Conservation (phyloP, 2,113 vertebrate genomes). For the Microcebus ravelobensis region DNA sequence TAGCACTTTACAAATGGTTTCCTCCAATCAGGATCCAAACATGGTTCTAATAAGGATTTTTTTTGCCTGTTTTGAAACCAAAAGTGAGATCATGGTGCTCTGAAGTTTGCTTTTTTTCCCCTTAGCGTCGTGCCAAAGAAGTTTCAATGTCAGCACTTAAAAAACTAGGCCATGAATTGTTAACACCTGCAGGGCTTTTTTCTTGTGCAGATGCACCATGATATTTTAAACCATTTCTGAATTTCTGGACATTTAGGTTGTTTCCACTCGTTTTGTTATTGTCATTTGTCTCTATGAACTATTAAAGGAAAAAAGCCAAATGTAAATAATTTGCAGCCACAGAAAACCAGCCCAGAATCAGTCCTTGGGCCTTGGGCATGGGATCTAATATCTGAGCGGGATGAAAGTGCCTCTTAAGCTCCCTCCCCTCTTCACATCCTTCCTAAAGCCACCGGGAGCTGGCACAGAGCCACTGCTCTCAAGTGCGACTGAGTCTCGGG, state of each 20-base stretch:
- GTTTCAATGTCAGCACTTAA: fast-evolving
- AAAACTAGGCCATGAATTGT: too few species aligned
- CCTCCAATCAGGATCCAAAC: not conserved
- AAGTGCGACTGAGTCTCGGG: not conserved
- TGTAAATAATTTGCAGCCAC: not conserved
- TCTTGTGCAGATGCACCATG: fast-evolving
- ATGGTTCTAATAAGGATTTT: not conserved
- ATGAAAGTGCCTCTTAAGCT: fast-evolving
- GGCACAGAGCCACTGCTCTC: not conserved
- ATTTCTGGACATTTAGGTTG: not conserved
- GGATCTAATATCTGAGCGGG: not conserved
- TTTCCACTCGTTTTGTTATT: not conserved
- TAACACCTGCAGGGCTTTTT: not conserved
- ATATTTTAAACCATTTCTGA: not conserved
- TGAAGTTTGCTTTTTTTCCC: not conserved
- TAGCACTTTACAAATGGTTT: not conserved
- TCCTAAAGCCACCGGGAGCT: not conserved
- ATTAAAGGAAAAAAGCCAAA: not conserved
- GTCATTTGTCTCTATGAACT: not conserved
- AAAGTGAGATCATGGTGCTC: fast-evolving
- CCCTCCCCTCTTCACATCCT: not conserved
- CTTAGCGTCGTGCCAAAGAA: not conserved
- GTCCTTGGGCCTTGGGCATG: not conserved
- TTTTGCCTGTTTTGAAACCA: not conserved
- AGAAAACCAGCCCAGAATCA: not conserved